Evolutionary conservation across 2,797 vertebrate species (phyloP).

Genomic region (Silurus aristotelis): DNA sequence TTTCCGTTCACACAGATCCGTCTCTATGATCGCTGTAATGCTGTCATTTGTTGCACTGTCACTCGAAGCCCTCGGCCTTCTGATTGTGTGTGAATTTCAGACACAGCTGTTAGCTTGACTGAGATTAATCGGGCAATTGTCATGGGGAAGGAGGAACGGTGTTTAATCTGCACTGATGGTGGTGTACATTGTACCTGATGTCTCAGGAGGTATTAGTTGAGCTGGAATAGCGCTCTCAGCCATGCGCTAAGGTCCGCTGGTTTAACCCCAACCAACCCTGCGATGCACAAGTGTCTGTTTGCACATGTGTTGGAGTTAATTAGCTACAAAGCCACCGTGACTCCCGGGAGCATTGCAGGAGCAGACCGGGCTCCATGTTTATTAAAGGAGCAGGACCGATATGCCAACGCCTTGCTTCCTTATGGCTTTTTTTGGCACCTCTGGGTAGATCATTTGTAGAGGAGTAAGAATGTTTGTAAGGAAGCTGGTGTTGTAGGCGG

Average conservation of each 20-base stretch:
- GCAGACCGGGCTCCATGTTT: slow-evolving; percentile 48
- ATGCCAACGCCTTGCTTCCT: background rate
- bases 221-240: slow-evolving; percentile 48
- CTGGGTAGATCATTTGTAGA: background rate
- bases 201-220: slow-evolving; percentile 57
- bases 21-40: slow-evolving; percentile 27
- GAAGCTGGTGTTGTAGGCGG: background rate
- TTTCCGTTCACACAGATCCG: slow-evolving; percentile 25
- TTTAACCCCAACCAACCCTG: slow-evolving; percentile 52
- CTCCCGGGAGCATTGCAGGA: slow-evolving; percentile 42
- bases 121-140: slow-evolving; percentile 51
- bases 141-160: slow-evolving; percentile 38
- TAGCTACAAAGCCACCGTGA: slow-evolving; percentile 55
- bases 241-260: slow-evolving; percentile 51
- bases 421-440: slow-evolving; percentile 3
- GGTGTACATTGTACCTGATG: slow-evolving; percentile 40
- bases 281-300: slow-evolving; percentile 54
- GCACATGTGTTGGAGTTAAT: slow-evolving; percentile 61
- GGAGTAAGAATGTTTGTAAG: background rate
- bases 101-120: slow-evolving; percentile 51
- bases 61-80: slow-evolving; percentile 36
- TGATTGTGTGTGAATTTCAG: slow-evolving; percentile 51
- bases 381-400: slow-evolving; percentile 33
- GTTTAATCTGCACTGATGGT: slow-evolving; percentile 56
- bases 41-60: slow-evolving; percentile 45